Conservation (phyloP, 2,888 invertebrate species). For the Caenorhabditis imperialis region DNA sequence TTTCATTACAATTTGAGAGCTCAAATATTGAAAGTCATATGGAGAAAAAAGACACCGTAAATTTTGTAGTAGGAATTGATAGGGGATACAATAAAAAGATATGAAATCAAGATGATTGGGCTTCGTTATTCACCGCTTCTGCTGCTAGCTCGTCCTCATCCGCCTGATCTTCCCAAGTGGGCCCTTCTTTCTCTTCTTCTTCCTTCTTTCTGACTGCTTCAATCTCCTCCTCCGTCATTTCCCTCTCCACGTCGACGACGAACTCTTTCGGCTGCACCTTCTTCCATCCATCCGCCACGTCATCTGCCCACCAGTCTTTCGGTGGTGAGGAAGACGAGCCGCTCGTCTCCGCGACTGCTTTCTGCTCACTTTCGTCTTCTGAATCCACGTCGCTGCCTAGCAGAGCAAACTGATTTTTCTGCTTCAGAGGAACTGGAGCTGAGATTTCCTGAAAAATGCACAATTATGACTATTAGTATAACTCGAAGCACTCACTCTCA, state of each 20-base stretch:
- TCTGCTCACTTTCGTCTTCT: conserved; percentile 34
- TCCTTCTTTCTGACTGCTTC: not conserved
- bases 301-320: conserved; percentile 57
- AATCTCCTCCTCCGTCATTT: conserved; percentile 30
- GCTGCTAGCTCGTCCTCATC: conserved; percentile 18
- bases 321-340: conserved; percentile 8
- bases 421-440: conserved; percentile 41
- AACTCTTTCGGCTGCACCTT: conserved; percentile 41
- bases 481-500: conserved; percentile 26
- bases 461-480: too few species aligned
- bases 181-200: conserved; percentile 11
- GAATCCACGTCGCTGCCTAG: conserved; percentile 55
- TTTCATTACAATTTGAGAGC: not conserved
- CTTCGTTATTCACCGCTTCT: not conserved
- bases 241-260: conserved; percentile 36
- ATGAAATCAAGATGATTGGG: not conserved
- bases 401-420: conserved; percentile 46
- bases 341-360: conserved; percentile 2
- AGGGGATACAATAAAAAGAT: not conserved
- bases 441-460: conserved; percentile 28
- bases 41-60: conserved; percentile 4
- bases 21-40: conserved; percentile 8
- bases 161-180: conserved; percentile 35
- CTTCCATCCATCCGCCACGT: conserved; percentile 39
- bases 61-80: too few species aligned